Evolutionary conservation across 2,888 invertebrate species (phyloP), one percentile per base, ranked within the genome.

Genomic region (Drosophila paranaensis): DNA sequence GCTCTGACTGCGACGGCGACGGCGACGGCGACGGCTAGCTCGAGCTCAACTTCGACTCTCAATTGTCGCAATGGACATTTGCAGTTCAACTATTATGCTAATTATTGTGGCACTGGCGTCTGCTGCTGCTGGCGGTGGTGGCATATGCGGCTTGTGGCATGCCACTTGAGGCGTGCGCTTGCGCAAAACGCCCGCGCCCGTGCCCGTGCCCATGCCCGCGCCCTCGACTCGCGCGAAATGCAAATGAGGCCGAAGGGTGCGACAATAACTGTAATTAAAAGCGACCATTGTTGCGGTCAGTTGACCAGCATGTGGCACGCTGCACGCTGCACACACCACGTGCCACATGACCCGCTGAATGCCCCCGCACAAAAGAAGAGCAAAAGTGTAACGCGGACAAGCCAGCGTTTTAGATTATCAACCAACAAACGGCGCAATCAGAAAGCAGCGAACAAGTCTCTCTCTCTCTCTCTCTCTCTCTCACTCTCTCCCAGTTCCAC

Each of bases 221-320:
- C 20, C 20, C 20, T 20, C 20, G 20, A 20, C 20, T 20, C 20
- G 20, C 20, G 20, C 20, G 20, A 20, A 84, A 88, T 84, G 84
- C 83, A 77, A 85, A 84, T 89, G 81, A 69, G 80, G 63, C 27
- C 76, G 87, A 89, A 73, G 84, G 84, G 84, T 83, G 89, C 84
- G 79, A 85, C 84, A 86, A 86, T 86, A 85, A 86, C 80, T 77
- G 86, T 89, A 86, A 86, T 86, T 86, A 89, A 86, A 86, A 74
- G 88, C 71, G 60, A 84, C 82, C 85, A 86, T 86, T 86, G 86
- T 88, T 86, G 86, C 85, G 86, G 86, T 89, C 86, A 88, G 61
- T 76, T 69, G 65, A 71, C 81, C 79, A 83, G 81, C 81, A 82
- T 79, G 71, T 65, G 65, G 51, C 61, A 51, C 51, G 39, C 58